Conservation (phyloP, 2,888 invertebrate species). For the Clitarchus hookeri region DNA sequence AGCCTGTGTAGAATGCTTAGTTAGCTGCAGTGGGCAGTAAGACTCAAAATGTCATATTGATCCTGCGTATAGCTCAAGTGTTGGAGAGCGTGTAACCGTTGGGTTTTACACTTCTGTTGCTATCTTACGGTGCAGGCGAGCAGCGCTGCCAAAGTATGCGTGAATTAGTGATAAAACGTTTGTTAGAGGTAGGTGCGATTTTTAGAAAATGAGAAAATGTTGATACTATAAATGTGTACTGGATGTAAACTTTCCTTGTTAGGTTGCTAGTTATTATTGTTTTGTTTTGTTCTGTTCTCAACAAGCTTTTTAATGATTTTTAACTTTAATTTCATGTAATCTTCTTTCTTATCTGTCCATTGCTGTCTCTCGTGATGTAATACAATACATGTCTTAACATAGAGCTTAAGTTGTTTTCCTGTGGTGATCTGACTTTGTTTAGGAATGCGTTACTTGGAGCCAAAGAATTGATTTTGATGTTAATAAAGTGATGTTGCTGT, state of each 20-base stretch:
- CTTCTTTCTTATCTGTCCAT: neutral
- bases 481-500: neutral
- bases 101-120: neutral
- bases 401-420: neutral
- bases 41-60: too few species aligned
- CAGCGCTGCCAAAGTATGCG: neutral
- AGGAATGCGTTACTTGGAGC: neutral
- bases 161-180: neutral
- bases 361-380: neutral
- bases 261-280: neutral
- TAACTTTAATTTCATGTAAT: neutral
- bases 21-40: too few species aligned
- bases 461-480: conserved; percentile 14
- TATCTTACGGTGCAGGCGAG: neutral
- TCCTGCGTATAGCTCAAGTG: too few species aligned
- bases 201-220: conserved; percentile 7
- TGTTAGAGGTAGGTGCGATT: neutral
- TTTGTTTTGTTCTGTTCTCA: neutral
- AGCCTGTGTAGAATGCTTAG: too few species aligned
- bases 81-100: too few species aligned
- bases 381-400: neutral
- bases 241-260: neutral
- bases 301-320: neutral
- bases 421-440: neutral
- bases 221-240: neutral